Conservation (phyloP, 1,140 invertebrate genomes). For the Papilio dardanus region DNA sequence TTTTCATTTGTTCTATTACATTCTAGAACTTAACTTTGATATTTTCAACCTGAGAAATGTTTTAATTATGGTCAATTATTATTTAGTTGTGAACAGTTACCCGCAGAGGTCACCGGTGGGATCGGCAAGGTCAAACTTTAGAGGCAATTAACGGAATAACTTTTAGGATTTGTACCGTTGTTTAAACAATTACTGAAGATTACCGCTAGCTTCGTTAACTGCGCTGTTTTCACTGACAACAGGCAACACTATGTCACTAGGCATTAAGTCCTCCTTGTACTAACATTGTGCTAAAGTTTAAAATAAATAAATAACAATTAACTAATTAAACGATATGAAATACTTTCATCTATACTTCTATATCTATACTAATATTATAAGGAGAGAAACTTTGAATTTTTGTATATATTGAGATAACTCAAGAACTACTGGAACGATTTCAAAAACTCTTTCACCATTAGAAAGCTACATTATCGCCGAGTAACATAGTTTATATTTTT, state of each 20-base stretch:
- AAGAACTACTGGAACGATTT: no score
- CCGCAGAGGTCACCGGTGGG: neutral
- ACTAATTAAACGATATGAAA: no score
- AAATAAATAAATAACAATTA: no score
- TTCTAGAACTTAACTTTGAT: neutral
- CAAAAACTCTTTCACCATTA: no score
- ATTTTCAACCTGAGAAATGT: neutral
- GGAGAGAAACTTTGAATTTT: no score
- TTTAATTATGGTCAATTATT: neutral
- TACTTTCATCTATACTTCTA: no score
- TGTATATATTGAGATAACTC: no score
- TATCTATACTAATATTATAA: no score
- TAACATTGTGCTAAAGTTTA: no score
- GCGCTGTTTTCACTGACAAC: conserved; percentile 11
- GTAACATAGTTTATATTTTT: no score
- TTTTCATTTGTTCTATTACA: neutral
- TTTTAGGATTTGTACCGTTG: conserved; percentile 28
- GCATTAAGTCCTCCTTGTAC: no score
- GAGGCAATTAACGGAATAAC: conserved; percentile 26
- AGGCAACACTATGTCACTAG: neutral
- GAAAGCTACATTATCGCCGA: no score
- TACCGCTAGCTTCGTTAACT: conserved; percentile 18
- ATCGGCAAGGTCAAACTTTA: conserved; percentile 27
- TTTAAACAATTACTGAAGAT: conserved; percentile 26
- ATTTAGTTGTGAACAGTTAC: conserved; percentile 27